Evolutionary conservation across 2,113 vertebrate genomes (phyloP).

Genomic region (Malurus elegans): DNA sequence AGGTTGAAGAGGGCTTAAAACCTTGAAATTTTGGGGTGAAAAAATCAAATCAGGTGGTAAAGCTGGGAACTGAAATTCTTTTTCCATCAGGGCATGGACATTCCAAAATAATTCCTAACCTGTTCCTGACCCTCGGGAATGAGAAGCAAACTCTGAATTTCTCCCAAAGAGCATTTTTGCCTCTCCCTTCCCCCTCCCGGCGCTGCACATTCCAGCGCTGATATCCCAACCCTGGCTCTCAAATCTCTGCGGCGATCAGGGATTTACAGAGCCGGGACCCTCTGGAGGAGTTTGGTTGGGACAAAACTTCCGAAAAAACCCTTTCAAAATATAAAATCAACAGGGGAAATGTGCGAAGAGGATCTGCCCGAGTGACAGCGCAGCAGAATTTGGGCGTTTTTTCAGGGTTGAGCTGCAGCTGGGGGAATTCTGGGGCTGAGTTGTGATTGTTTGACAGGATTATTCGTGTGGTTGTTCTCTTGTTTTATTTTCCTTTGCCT

Average conservation of each 20-base stretch:
- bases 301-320: background rate
- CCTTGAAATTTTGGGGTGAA: background rate
- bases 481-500: background rate
- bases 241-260: background rate
- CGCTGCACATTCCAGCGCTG: conserved; percentile 6
- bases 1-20: too few species aligned
- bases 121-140: accelerated
- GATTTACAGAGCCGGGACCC: too few species aligned
- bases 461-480: background rate
- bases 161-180: background rate
- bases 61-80: background rate
- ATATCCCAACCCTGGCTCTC: background rate
- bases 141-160: background rate
- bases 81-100: accelerated
- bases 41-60: background rate
- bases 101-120: background rate
- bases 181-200: background rate
- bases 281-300: accelerated
- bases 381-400: accelerated
- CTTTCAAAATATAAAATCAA: background rate
- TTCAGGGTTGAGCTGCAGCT: background rate
- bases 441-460: background rate
- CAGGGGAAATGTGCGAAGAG: background rate
- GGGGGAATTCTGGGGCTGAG: background rate
- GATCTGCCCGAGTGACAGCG: accelerated